Evolutionary conservation across 2,113 vertebrate genomes (phyloP).

Genomic region (Anoplopoma fimbria): DNA sequence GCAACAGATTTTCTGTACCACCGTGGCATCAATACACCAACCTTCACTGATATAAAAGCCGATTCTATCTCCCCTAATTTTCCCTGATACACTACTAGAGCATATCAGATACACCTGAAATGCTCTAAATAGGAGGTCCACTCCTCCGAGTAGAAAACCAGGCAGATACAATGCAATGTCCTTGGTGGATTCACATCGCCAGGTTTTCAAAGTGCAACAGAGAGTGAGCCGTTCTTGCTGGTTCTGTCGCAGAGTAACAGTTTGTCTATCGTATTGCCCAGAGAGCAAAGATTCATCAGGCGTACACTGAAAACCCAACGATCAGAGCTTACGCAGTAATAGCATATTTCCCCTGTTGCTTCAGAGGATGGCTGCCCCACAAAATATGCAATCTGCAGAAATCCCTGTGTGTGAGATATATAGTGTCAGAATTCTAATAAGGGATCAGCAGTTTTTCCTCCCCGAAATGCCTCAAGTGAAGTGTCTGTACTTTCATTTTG

Average conservation of each 20-base stretch:
- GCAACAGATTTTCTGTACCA: constrained; percentile 43
- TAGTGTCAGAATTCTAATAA: neutral
- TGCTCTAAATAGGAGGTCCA: neutral
- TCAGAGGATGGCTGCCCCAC: neutral
- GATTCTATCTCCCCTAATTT: constrained; percentile 49
- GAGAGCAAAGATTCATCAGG: constrained; percentile 4
- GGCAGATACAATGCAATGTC: constrained; percentile 28
- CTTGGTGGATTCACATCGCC: constrained; percentile 20
- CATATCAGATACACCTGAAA: no score
- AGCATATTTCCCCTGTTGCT: neutral
- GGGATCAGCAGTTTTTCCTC: neutral
- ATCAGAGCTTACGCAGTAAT: constrained; percentile 1
- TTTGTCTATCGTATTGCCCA: neutral
- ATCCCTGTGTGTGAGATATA: neutral
- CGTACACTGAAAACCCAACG: neutral
- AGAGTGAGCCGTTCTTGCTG: neutral
- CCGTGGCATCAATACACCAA: constrained; percentile 56
- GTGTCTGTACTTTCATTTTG: neutral
- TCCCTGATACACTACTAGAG: constrained; percentile 4
- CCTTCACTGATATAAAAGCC: constrained; percentile 48
- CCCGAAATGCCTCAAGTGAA: neutral
- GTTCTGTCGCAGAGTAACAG: neutral
- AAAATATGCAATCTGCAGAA: neutral
- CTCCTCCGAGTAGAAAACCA: constrained; percentile 17
- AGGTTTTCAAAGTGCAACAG: constrained; percentile 3